Base-by-base conservation (phyloP, 2,797 vertebrate genomes). In the Pseudomugil tenellus region DNA sequence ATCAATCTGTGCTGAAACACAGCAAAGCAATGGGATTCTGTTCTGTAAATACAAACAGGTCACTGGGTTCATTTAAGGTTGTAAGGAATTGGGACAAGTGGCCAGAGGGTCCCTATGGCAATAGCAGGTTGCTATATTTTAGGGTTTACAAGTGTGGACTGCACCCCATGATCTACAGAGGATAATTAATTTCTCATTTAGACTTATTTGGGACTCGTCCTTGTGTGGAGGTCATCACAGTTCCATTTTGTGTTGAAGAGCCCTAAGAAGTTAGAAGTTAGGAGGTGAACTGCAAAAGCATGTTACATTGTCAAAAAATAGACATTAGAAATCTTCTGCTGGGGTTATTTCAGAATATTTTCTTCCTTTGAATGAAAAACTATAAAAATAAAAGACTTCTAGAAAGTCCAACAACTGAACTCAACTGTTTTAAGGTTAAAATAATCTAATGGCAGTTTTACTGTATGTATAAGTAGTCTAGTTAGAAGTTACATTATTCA, bases 161-260 rank as follows among this genome's bases (percentile, higher is more conserved):
- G 63, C 72, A 71, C 67, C 69, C 83, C 58, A 56, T 73, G 75
- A 83, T 83, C 83, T 82, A 54, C 34, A 64, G 76, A 89, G 85
- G 81, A 87, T 90, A 87, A 91, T 92, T 85, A 53, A 89, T 91
- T 88, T 89, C 89, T 91, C 83, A 87, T 81, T 86, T 68, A 85
- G 84, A 92, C 84, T 85, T 90, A 92, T 93, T 90, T 90, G 59
- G 90, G 86, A 77, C 90, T 90, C 81, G 88, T 89, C 86, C 86
- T 88, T 87, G 84, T 74, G 81, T 76, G 35, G 83, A 92, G 88
- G 90, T 91, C 75, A 52, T 65, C 14, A 14, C 73, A 85, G 83
- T 65, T 87, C 84, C 31, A 86, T 81, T 91, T 84, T 55, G 52
- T 83, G 71, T 83, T 63, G 35, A 21, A 60, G 53, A 34, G 52